Evolutionary conservation across 2,888 invertebrate genomes (phyloP).

Genomic region (Acutogordius australiensis): DNA sequence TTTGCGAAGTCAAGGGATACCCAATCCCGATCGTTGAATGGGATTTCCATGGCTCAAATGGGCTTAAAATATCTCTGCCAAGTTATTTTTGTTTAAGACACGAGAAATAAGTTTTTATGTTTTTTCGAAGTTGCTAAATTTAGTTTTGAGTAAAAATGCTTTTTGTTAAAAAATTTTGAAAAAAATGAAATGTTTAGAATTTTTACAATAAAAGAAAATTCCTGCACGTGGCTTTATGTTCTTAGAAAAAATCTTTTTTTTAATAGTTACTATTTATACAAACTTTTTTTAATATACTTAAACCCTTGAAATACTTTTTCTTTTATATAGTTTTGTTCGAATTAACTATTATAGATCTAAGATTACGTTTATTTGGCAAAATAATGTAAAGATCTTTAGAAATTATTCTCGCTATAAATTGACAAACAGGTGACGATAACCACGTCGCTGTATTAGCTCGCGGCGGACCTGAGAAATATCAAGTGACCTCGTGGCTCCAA

Average conservation of each 20-base stretch:
- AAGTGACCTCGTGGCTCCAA: slow-evolving; percentile 27
- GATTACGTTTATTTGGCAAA: no score
- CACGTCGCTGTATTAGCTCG: slow-evolving; percentile 28
- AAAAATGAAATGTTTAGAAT: neutral
- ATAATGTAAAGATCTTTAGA: no score
- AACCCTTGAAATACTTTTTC: neutral
- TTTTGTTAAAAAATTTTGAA: neutral
- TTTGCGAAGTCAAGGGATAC: slow-evolving; percentile 31
- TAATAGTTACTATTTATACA: neutral
- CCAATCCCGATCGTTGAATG: slow-evolving; percentile 31
- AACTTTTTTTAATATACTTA: neutral
- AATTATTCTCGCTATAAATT: no score
- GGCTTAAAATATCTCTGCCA: neutral
- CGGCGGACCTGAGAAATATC: slow-evolving; percentile 31
- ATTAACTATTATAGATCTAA: no score
- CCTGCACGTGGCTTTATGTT: no score
- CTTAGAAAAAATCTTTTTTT: neutral
- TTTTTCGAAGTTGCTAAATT: neutral
- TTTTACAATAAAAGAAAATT: neutral
- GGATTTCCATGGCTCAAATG: slow-evolving; percentile 17
- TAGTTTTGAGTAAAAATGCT: neutral
- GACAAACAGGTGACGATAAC: slow-evolving; percentile 30
- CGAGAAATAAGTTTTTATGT: neutral
- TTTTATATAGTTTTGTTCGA: neutral
- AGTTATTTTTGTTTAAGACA: neutral